Percentiles rank a stretch among this genome's conserved stretches.
Evolutionary conservation across 2,113 vertebrate genomes (phyloP).

Genomic region (Psettodes erumei): DNA sequence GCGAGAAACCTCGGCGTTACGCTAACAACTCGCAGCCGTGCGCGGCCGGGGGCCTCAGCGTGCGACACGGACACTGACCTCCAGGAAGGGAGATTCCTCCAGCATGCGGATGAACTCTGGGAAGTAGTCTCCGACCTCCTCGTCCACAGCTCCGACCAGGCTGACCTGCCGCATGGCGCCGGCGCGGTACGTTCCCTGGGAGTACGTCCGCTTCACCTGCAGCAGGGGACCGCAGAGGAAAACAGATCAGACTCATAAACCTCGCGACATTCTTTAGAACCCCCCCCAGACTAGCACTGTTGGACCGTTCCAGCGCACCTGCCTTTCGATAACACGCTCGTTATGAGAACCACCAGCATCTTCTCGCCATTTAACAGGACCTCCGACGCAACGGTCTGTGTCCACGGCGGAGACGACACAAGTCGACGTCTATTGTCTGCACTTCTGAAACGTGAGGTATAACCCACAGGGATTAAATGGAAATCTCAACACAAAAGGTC

Average conservation of each 20-base stretch:
- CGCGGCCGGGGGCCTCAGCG: too few relatives aligned
- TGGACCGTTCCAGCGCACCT: slow-evolving; percentile 5
- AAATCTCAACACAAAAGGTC: not conserved
- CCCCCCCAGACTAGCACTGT: not conserved
- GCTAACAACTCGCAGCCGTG: not conserved
- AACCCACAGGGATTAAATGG: not conserved
- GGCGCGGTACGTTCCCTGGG: slow-evolving; percentile 77
- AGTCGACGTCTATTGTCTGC: too few relatives aligned
- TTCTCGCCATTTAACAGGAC: not conserved
- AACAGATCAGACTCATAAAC: slow-evolving; percentile 29
- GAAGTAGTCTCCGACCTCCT: slow-evolving; percentile 80
- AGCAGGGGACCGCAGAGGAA: not conserved
- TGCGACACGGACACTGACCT: too few relatives aligned
- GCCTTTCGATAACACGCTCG: slow-evolving; percentile 5
- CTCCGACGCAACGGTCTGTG: not conserved
- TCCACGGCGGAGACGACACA: not conserved
- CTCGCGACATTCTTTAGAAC: too few relatives aligned
- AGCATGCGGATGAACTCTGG: slow-evolving; percentile 78
- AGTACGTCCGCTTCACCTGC: slow-evolving; percentile 80
- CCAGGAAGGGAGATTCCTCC: slow-evolving; percentile 75
- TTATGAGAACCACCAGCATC: not conserved
- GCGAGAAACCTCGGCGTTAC: not conserved
- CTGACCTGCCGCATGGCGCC: slow-evolving; percentile 81
- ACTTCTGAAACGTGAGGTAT: not conserved
- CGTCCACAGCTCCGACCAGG: slow-evolving; percentile 78